phyloP scores from a whole-genome alignment of 2,888 invertebrate species.

The Cinara cedri region DNA sequence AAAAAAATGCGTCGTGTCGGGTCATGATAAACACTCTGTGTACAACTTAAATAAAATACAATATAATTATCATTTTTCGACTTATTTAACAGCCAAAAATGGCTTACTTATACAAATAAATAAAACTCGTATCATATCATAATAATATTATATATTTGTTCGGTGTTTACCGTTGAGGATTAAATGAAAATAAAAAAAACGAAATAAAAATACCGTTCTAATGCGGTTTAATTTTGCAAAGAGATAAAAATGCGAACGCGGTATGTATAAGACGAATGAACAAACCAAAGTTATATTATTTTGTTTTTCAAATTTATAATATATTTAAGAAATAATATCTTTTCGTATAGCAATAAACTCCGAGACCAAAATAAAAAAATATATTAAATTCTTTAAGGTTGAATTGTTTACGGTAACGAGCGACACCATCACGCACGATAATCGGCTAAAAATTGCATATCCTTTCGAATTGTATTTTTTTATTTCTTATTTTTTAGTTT shows the following conservation, averaged over 20 bases:
- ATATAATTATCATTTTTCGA: no score
- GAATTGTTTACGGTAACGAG: not conserved
- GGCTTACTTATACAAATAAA: no score
- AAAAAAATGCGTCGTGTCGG: no score
- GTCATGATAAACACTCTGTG: no score
- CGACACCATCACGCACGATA: not conserved
- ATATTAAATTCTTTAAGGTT: not conserved
- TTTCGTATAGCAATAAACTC: not conserved
- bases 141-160: no score
- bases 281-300: not conserved
- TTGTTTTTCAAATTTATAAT: not conserved
- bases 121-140: not conserved
- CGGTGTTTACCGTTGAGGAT: not conserved
- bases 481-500: no score
- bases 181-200: constrained; percentile 9
- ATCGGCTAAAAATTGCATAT: not conserved
- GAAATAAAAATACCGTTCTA: no score
- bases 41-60: no score
- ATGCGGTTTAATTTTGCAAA: not conserved
- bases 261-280: constrained; percentile 16
- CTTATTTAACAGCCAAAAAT: no score
- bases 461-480: no score
- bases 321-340: not conserved
- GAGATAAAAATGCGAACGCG: not conserved
- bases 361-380: not conserved